phyloP scores from a whole-genome alignment of 2,113 vertebrate genomes.

The Rhinichthys klamathensis region DNA sequence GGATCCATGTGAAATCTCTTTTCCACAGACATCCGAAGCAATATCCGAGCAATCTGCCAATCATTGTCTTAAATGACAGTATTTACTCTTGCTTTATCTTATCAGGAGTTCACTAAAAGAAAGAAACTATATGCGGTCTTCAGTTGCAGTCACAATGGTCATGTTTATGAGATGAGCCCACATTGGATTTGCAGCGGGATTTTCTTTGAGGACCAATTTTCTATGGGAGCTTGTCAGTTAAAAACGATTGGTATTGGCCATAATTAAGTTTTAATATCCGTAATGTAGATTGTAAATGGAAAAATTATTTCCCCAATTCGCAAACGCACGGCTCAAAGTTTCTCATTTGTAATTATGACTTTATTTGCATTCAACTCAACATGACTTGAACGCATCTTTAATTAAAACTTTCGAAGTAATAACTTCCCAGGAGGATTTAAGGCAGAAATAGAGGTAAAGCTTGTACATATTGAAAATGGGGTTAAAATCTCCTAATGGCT shows the following conservation, averaged over 20 bases:
- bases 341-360: background rate
- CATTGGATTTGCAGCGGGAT: background rate
- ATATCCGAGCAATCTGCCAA: constrained; percentile 9
- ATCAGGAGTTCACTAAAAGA: background rate
- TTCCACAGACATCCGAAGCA: background rate
- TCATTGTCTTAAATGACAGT: background rate
- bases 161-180: background rate
- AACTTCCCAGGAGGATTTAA: background rate
- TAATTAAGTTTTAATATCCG: background rate
- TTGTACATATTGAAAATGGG: background rate
- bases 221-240: background rate
- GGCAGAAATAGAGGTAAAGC: no score
- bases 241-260: background rate
- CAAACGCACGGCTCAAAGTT: background rate
- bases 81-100: background rate
- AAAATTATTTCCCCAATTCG: background rate
- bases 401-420: background rate
- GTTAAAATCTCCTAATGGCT: background rate
- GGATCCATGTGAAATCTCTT: constrained; percentile 19
- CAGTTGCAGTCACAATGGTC: background rate
- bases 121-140: background rate
- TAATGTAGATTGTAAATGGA: no score
- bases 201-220: background rate
- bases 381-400: background rate
- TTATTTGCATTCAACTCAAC: background rate